Evolutionary conservation across 2,113 vertebrate species (phyloP), one percentile per base, ranked within the genome.

Genomic region (Aleadryas rufinucha): DNA sequence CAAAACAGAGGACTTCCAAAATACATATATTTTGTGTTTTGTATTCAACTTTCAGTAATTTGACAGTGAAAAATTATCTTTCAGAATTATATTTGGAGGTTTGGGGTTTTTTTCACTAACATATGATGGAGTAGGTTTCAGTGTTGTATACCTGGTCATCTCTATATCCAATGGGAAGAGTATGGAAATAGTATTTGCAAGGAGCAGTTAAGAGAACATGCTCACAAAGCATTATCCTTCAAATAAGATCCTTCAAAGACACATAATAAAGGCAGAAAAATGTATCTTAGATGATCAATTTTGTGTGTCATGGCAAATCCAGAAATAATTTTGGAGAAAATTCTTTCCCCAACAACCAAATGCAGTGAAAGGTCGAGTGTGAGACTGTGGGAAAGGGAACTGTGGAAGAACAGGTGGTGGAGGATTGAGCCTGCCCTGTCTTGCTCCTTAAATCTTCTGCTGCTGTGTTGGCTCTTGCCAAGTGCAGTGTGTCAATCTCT

Each of bases 401-500:
- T 14, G 23, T 26, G 39, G 42, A 37, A 30, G 33, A 64, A 35
- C 33, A 26, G 24, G 11, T 41, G 13, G 22, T 41, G 69, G 3
- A 17, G 54, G 10, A 31, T 7, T 13, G 35, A 71, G 39, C 13
- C 52, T 30, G 53, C 30, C 7, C 1, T 14, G 0, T n/a, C 26
- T 59, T 19, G 13, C 10, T 41, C 31, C 39, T 63, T 17, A n/a
- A 8, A 23, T 8, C 54, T 54, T 24, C 35, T 2, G 14, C 69
- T 22, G 35, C 2, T 1, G 2, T 5, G 21, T 2, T 47, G 33
- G 22, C 19, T 45, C 52, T 23, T 33, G 42, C 6, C 42, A 12
- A 28, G 22, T 2, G 3, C 11, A 5, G 17, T 1, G 6, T 1
- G 1, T 10, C 16, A 57, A 35, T 10, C 11, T 21, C 82, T 27